A percentile compares a stretch with the other conserved stretches of the same genome.
Evolutionary conservation across 2,888 invertebrate genomes (phyloP).

Genomic region (Liposcelis brunnea): DNA sequence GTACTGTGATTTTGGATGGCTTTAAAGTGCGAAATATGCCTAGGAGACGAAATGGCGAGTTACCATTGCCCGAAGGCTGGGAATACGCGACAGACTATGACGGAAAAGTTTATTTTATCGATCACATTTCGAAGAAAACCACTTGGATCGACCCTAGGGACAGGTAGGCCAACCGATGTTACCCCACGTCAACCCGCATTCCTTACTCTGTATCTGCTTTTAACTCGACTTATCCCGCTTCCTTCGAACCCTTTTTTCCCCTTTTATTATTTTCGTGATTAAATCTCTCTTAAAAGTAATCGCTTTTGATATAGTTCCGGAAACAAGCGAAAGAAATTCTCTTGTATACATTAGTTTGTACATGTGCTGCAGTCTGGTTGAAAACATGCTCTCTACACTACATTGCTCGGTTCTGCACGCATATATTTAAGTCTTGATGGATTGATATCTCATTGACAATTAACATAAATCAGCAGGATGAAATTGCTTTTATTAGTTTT

Average conservation of each 20-base stretch:
- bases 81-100: conserved; percentile 94
- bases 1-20: conserved; percentile 49
- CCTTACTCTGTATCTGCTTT: conserved; percentile 10
- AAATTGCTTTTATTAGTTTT: too few relatives aligned
- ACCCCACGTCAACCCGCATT: conserved; percentile 19
- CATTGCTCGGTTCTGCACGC: background rate
- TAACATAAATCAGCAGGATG: too few relatives aligned
- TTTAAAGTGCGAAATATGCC: conserved; percentile 67
- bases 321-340: conserved; percentile 12
- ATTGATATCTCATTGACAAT: background rate
- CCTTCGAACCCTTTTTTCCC: too few relatives aligned
- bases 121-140: conserved; percentile 92
- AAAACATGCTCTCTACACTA: conserved; percentile 18
- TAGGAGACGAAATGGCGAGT: conserved; percentile 79
- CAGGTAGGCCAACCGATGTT: conserved; percentile 47
- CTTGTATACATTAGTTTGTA: background rate
- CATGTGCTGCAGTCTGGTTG: conserved; percentile 37
- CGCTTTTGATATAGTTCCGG: conserved; percentile 34
- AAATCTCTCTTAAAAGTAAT: conserved; percentile 22
- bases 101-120: conserved; percentile 95
- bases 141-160: conserved; percentile 99
- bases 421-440: conserved; percentile 1
- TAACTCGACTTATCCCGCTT: too few relatives aligned
- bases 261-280: too few relatives aligned
- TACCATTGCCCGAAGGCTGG: conserved; percentile 97